Percentiles rank a stretch among this genome's conserved stretches.
phyloP scores from a whole-genome alignment of 2,797 vertebrate genomes.

The Ambastaia sidthimunki region DNA sequence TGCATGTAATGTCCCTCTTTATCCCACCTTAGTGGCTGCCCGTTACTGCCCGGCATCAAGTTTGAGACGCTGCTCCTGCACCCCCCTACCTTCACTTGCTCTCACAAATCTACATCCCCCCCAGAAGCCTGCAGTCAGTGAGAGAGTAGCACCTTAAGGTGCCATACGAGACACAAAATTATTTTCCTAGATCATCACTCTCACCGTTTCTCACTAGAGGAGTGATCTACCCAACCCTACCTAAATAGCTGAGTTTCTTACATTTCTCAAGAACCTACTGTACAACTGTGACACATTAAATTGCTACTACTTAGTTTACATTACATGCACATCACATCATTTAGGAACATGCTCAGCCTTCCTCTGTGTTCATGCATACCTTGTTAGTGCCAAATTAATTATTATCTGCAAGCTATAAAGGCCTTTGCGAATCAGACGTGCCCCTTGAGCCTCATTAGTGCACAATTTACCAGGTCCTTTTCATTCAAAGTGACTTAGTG shows the following conservation, averaged over 20 bases:
- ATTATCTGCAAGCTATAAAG: not conserved
- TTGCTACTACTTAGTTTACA: not conserved
- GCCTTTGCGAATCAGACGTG: not conserved
- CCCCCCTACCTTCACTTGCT: not conserved
- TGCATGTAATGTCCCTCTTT: not conserved
- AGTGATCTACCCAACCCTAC: not conserved
- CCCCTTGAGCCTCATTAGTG: conserved; percentile 40
- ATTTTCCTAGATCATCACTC: not conserved
- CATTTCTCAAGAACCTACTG: not conserved
- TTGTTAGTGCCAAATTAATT: conserved; percentile 22
- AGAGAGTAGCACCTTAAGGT: not conserved
- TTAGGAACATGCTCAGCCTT: not conserved
- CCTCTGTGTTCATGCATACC: not conserved
- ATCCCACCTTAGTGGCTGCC: too few species aligned
- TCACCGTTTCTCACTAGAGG: not conserved
- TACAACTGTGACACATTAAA: not conserved
- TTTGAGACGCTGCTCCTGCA: not conserved
- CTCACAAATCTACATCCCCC: not conserved
- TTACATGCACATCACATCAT: not conserved
- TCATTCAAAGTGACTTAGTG: conserved; percentile 15
- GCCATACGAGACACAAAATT: not conserved
- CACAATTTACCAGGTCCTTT: not conserved
- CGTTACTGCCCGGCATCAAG: not conserved
- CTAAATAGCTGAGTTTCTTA: not conserved
- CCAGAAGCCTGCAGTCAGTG: not conserved